A percentile compares a stretch with the other conserved stretches of the same genome.
These are phyloP conservation scores for Potorous gilbertii DNA, from an alignment of 2,797 vertebrate species.

Conservation along the genomic window DNA sequence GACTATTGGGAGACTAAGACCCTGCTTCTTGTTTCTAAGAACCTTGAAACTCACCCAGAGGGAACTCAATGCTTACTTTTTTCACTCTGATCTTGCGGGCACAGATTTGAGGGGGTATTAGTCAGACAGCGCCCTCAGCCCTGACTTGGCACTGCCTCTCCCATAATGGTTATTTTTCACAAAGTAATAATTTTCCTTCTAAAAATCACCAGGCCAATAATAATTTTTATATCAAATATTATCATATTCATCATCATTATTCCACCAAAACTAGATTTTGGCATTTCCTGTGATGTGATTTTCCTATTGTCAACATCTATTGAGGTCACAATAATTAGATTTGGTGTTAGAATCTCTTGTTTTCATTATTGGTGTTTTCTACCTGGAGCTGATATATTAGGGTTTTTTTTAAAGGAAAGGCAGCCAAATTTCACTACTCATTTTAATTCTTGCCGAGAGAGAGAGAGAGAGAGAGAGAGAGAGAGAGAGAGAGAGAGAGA, in stretches of 20 bases:
- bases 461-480: no score
- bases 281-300: background rate
- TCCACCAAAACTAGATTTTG: background rate
- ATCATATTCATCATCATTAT: background rate
- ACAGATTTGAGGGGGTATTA: background rate
- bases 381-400: background rate
- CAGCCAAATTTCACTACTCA: background rate
- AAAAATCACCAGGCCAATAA: background rate
- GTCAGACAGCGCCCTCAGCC: background rate
- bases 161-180: background rate
- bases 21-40: background rate
- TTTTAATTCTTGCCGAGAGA: background rate
- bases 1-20: constrained; percentile 64
- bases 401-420: background rate
- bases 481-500: background rate
- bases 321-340: background rate
- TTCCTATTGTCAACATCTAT: background rate
- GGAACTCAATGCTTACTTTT: constrained; percentile 92
- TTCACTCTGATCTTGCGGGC: constrained; percentile 90
- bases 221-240: background rate
- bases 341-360: background rate
- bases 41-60: constrained; percentile 91
- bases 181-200: background rate
- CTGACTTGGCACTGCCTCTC: no score
- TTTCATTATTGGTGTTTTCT: background rate